Conservation (phyloP, 2,888 invertebrate genomes). For the Furcula furcula region DNA sequence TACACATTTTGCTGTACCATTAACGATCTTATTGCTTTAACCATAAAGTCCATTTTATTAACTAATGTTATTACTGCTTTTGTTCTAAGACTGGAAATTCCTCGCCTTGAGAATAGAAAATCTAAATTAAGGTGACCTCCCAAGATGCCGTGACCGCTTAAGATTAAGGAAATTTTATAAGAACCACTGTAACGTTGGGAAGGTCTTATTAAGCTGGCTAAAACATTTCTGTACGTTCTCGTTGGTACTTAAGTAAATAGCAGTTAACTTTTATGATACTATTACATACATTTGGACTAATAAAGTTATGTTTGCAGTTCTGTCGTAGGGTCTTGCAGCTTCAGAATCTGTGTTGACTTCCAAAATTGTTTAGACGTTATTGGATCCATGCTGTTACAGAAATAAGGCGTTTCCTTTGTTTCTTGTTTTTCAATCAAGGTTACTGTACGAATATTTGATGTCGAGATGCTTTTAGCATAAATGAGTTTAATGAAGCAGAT, state of each 20-base stretch:
- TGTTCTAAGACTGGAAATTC: conserved; percentile 61
- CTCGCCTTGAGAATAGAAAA: conserved; percentile 52
- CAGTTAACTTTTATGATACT: conserved; percentile 71
- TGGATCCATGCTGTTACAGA: conserved; percentile 14
- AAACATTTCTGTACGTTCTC: conserved; percentile 31
- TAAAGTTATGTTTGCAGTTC: conserved; percentile 59
- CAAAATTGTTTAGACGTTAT: conserved; percentile 21
- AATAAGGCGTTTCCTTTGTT: conserved; percentile 13
- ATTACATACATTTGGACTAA: conserved; percentile 63
- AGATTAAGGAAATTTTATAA: conserved; percentile 26
- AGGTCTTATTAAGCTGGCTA: conserved; percentile 41
- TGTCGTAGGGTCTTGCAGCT: conserved; percentile 27
- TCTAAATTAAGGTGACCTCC: conserved; percentile 59
- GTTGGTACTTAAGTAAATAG: conserved; percentile 63
- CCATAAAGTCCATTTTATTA: conserved; percentile 35
- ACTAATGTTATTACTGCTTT: conserved; percentile 40
- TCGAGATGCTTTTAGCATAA: conserved; percentile 13
- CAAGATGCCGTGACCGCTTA: conserved; percentile 22
- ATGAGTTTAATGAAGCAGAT: conserved; percentile 3
- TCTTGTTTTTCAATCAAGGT: conserved; percentile 10
- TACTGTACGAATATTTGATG: conserved; percentile 8
- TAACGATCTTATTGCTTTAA: conserved; percentile 37
- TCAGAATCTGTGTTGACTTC: conserved; percentile 31
- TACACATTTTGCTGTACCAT: conserved; percentile 34
- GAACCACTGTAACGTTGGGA: conserved; percentile 19